Conservation (phyloP, 2,113 vertebrate genomes). For the Elephas maximus region DNA sequence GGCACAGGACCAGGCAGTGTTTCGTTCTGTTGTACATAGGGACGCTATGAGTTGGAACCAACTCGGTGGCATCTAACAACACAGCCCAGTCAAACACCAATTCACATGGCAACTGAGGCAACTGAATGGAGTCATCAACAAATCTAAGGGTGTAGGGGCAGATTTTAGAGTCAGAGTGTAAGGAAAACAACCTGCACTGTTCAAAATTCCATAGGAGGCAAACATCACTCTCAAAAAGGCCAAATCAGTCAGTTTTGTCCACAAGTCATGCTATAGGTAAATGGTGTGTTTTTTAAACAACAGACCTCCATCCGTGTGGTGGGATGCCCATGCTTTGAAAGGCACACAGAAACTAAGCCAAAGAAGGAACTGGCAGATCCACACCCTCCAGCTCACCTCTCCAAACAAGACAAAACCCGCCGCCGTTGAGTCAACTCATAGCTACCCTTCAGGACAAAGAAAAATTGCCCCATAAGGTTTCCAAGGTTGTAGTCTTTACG, state of each 20-base stretch:
- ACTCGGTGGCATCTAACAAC: neutral
- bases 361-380: neutral
- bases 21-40: too few relatives aligned
- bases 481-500: too few relatives aligned
- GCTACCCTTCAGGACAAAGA: too few relatives aligned
- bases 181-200: neutral
- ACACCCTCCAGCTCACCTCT: neutral
- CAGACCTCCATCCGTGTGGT: neutral
- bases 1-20: too few relatives aligned
- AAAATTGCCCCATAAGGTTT: too few relatives aligned
- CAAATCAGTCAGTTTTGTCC: neutral
- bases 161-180: neutral
- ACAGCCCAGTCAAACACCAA: neutral
- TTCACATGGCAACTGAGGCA: neutral
- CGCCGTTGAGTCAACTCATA: too few relatives aligned
- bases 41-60: too few relatives aligned
- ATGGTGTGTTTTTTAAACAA: fast-evolving
- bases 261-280: neutral
- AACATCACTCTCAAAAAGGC: neutral
- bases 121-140: neutral
- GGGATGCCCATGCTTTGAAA: neutral
- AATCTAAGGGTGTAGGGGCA: neutral
- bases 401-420: too few relatives aligned
- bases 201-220: conserved; percentile 6
- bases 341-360: neutral